Conservation (phyloP, 2,888 invertebrate species). For the Creontiades dilutus region DNA sequence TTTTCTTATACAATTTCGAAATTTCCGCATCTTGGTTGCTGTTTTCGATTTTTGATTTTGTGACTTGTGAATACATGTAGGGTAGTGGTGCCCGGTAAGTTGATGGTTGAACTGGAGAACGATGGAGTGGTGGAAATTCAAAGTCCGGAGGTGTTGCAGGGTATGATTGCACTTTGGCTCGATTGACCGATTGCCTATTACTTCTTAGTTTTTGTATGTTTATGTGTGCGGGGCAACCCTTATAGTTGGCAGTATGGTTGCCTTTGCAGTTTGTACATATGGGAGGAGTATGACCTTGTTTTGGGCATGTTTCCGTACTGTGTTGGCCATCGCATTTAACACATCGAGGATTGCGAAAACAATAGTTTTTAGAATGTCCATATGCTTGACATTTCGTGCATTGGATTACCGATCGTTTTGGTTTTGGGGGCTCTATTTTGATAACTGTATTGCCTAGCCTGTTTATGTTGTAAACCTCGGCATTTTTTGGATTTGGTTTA, state of each 20-base stretch:
- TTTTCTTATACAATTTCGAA: conserved; percentile 22
- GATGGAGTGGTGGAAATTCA: background rate
- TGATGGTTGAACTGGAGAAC: background rate
- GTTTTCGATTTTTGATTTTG: background rate
- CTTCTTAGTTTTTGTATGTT: background rate
- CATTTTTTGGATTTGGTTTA: background rate
- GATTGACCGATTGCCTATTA: too few relatives aligned
- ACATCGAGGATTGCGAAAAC: conserved; percentile 17
- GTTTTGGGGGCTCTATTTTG: conserved; percentile 45
- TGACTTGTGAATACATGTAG: background rate
- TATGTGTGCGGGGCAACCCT: background rate
- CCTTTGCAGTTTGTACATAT: conserved; percentile 57
- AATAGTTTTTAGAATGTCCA: conserved; percentile 61
- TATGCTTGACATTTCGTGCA: conserved; percentile 52
- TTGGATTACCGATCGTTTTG: conserved; percentile 49
- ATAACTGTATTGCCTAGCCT: background rate
- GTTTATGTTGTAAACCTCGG: background rate
- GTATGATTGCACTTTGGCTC: background rate
- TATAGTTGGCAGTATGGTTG: conserved; percentile 10
- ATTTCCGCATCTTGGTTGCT: background rate
- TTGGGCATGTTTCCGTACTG: conserved; percentile 8
- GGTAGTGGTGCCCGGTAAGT: background rate
- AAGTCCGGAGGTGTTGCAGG: background rate
- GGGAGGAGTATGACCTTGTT: background rate
- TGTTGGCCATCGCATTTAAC: conserved; percentile 58